A percentile compares a stretch with the other conserved stretches of the same genome.
phyloP scores from a whole-genome alignment of 2,888 invertebrate genomes.

The Bhutanitis thaidina region DNA sequence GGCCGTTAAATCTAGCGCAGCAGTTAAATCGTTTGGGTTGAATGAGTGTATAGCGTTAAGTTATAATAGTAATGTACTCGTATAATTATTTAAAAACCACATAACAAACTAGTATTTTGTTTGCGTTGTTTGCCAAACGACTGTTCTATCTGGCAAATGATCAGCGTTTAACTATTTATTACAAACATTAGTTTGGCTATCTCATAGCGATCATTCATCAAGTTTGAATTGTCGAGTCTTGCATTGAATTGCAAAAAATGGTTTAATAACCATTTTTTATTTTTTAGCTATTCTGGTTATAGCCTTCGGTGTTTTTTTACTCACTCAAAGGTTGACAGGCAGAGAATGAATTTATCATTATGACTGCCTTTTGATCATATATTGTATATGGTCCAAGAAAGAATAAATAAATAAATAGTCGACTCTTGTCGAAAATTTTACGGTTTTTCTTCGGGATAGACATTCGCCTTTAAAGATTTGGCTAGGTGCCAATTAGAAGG shows the following conservation, averaged over 20 bases:
- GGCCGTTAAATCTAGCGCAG: constrained; percentile 9
- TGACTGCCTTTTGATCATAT: too few species aligned
- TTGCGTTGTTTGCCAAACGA: constrained; percentile 31
- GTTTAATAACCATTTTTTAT: too few species aligned
- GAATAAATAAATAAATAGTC: too few species aligned
- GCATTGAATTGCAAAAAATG: too few species aligned
- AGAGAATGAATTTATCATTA: too few species aligned
- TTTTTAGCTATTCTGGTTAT: too few species aligned
- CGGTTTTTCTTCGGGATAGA: constrained; percentile 3
- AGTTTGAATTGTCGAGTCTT: constrained; percentile 3
- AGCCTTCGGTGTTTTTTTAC: too few species aligned
- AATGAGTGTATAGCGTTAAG: constrained; percentile 7
- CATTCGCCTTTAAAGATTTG: background rate
- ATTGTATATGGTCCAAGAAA: too few species aligned
- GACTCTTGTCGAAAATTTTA: background rate
- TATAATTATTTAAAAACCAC: constrained; percentile 16
- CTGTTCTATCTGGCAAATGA: constrained; percentile 32
- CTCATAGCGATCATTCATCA: constrained; percentile 3
- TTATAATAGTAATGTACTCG: constrained; percentile 11
- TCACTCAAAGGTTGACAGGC: too few species aligned
- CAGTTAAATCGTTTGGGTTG: constrained; percentile 13
- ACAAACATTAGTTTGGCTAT: constrained; percentile 14
- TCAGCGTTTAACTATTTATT: constrained; percentile 19
- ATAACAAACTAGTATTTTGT: constrained; percentile 18
- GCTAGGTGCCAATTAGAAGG: constrained; percentile 4